A percentile compares a stretch with the other conserved stretches of the same genome.
phyloP scores from a whole-genome alignment of 1,140 invertebrate species.

The Cydia amplana region DNA sequence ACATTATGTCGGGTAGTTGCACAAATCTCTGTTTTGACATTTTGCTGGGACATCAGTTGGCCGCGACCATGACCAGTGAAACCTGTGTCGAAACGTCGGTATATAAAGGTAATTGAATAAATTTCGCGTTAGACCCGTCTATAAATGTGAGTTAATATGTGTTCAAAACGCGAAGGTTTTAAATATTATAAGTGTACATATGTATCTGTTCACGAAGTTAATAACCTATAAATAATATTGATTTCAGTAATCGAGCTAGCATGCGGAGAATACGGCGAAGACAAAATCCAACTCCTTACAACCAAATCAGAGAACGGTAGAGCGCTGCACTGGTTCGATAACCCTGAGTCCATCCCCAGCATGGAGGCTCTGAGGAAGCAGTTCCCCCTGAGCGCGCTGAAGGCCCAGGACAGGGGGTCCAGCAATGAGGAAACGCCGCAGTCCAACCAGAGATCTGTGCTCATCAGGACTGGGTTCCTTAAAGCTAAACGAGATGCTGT shows the following conservation, averaged over 20 bases:
- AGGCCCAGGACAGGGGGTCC: conserved; percentile 58
- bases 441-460: conserved; percentile 85
- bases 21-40: no score
- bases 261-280: conserved; percentile 92
- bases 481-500: conserved; percentile 87
- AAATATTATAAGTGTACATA: no score
- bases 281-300: conserved; percentile 86
- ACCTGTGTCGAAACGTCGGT: no score
- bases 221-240: not conserved
- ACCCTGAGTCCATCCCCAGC: conserved; percentile 78
- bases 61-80: no score
- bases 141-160: no score
- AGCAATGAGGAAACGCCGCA: conserved; percentile 85
- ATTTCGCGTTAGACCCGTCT: no score
- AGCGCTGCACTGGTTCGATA: conserved; percentile 84
- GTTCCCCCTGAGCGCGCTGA: conserved; percentile 73
- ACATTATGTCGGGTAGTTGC: no score
- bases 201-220: no score
- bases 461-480: conserved; percentile 84
- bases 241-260: conserved; percentile 91
- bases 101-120: no score
- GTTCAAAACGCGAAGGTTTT: no score
- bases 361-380: conserved; percentile 80
- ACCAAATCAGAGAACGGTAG: conserved; percentile 87
- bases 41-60: no score